Conservation (phyloP, 2,888 invertebrate genomes). For the Dicycla oo region DNA sequence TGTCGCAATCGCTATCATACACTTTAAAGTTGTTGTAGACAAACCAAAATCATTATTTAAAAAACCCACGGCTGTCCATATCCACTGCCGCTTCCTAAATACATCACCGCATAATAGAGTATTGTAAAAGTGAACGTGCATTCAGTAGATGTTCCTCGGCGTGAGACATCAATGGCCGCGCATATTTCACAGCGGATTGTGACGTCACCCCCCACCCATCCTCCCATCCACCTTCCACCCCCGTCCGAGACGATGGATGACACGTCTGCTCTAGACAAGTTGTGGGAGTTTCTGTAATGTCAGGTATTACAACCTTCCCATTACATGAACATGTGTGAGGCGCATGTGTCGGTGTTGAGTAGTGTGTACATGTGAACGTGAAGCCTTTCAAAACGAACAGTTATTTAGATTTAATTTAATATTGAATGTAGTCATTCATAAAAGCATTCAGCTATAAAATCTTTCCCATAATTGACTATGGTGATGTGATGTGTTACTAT, state of each 20-base stretch:
- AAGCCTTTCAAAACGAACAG: not conserved
- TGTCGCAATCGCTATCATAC: no score
- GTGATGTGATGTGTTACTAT: no score
- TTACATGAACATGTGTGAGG: no score
- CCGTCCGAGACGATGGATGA: conserved; percentile 13
- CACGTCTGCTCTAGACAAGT: not conserved
- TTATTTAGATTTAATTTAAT: conserved; percentile 1
- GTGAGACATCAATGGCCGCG: conserved; percentile 1
- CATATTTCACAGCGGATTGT: conserved; percentile 15
- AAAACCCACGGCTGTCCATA: no score
- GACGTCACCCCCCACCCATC: not conserved
- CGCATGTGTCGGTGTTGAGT: no score
- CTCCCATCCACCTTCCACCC: not conserved
- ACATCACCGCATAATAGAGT: conserved; percentile 6
- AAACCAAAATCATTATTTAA: no score
- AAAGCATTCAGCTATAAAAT: conserved; percentile 21
- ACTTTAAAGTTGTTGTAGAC: no score
- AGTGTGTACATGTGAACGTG: not conserved
- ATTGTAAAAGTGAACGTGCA: conserved; percentile 8
- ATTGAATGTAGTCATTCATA: not conserved
- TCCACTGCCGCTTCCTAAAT: not conserved
- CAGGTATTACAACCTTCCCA: not conserved
- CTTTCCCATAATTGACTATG: no score
- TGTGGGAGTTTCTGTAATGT: not conserved
- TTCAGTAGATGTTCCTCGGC: not conserved